A percentile compares a stretch with the other conserved stretches of the same genome.
Conservation (phyloP, 2,888 invertebrate species). For the Agrochola lychnidis region DNA sequence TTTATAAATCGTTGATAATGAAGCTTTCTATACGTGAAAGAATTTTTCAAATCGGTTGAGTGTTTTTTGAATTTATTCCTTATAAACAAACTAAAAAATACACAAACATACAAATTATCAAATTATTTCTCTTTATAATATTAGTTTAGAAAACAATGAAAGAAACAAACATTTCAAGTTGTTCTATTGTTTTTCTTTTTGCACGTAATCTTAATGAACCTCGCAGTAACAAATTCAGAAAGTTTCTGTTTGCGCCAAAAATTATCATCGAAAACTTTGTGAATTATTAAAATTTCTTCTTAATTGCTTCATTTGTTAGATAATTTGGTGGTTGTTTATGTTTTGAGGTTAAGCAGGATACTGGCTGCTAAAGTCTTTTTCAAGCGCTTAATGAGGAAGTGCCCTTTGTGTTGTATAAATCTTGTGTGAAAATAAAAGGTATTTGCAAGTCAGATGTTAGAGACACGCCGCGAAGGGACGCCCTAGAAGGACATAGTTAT, state of each 20-base stretch:
- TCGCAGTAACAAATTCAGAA: constrained; percentile 53
- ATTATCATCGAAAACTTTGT: constrained; percentile 57
- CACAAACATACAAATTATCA: no score
- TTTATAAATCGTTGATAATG: no score
- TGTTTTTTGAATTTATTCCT: no score
- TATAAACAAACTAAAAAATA: no score
- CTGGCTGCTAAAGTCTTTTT: not conserved
- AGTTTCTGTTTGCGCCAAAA: constrained; percentile 55
- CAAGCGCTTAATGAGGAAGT: not conserved
- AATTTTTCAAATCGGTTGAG: no score
- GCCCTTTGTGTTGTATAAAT: not conserved
- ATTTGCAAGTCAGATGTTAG: no score
- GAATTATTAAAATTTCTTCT: constrained; percentile 56
- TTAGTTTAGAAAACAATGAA: not conserved
- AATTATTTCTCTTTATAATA: no score
- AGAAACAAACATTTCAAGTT: constrained; percentile 18
- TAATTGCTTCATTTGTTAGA: constrained; percentile 60
- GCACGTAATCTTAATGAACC: constrained; percentile 50
- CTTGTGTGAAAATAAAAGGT: not conserved
- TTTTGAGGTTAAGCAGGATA: not conserved
- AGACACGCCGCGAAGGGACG: no score
- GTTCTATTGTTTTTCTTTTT: constrained; percentile 38
- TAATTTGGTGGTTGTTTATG: constrained; percentile 31
- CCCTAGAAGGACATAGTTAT: no score
- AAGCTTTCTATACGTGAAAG: no score